Evolutionary conservation across 2,888 invertebrate genomes (phyloP).

Genomic region (Philereme transversata): DNA sequence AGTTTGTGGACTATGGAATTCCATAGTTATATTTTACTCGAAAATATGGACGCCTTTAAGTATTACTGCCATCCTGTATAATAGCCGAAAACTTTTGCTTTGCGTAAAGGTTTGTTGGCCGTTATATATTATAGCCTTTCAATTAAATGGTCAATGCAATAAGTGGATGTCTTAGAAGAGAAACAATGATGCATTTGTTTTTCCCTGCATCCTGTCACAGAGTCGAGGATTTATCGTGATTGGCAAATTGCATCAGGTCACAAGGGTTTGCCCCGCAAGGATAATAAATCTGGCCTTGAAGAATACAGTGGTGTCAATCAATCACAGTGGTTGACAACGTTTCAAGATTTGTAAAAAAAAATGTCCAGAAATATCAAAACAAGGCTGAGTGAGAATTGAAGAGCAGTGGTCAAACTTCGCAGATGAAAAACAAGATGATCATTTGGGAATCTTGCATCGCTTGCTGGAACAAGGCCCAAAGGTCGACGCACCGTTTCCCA

Average conservation of each 20-base stretch:
- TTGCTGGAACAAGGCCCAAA: constrained; percentile 38
- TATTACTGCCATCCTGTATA: too few species aligned
- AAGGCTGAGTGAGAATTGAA: background rate
- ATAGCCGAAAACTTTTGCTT: too few species aligned
- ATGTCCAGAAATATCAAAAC: background rate
- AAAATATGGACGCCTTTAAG: too few species aligned
- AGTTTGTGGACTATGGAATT: too few species aligned
- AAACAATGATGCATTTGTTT: background rate
- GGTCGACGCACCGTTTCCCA: constrained; percentile 57
- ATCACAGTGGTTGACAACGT: constrained; percentile 7
- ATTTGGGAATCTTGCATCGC: constrained; percentile 18
- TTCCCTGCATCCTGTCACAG: constrained; percentile 13
- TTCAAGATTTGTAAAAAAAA: background rate
- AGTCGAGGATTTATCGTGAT: constrained; percentile 19
- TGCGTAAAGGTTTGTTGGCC: too few species aligned
- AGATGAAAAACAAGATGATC: background rate
- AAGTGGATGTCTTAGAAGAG: too few species aligned
- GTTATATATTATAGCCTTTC: too few species aligned
- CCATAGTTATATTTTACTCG: too few species aligned
- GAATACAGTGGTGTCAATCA: background rate
- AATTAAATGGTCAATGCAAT: too few species aligned
- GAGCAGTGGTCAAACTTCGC: background rate
- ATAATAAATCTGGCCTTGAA: constrained; percentile 17
- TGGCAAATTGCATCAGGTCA: constrained; percentile 28
- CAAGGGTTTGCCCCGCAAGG: constrained; percentile 5